Conservation (phyloP, 2,888 invertebrate genomes). For the Cerceris ruficornis region DNA sequence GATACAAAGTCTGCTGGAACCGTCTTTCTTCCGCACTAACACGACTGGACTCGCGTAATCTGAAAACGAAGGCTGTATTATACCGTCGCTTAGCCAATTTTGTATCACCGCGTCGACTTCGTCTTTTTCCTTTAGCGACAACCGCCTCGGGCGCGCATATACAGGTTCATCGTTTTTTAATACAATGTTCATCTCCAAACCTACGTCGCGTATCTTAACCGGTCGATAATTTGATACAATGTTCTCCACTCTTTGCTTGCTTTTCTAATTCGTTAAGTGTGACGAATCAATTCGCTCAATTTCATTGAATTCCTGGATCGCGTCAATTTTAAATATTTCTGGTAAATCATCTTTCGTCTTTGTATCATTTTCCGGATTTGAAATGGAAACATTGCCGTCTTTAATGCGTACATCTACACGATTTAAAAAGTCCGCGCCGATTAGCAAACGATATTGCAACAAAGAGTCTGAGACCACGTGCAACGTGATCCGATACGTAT, state of each 20-base stretch:
- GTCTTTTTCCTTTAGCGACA: slow-evolving; percentile 60
- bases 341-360: slow-evolving; percentile 3
- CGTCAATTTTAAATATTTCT: slow-evolving; percentile 32
- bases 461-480: slow-evolving; percentile 41
- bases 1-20: slow-evolving; percentile 17
- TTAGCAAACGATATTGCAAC: background rate
- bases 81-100: slow-evolving; percentile 70
- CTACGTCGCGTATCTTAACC: slow-evolving; percentile 51
- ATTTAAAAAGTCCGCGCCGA: background rate
- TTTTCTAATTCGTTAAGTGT: slow-evolving; percentile 1
- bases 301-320: background rate
- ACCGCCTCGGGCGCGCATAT: slow-evolving; percentile 59
- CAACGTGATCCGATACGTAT: slow-evolving; percentile 34
- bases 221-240: slow-evolving; percentile 61
- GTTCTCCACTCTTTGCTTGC: slow-evolving; percentile 34
- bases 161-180: slow-evolving; percentile 70
- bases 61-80: slow-evolving; percentile 70
- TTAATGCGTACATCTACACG: slow-evolving; percentile 24
- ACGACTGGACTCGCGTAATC: slow-evolving; percentile 70
- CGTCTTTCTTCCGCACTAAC: slow-evolving; percentile 14
- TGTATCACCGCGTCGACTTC: slow-evolving; percentile 68
- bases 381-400: slow-evolving; percentile 26
- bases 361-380: slow-evolving; percentile 19
- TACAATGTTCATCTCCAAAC: slow-evolving; percentile 68
- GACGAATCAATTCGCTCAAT: slow-evolving; percentile 18